A percentile compares a stretch with the other conserved stretches of the same genome.
Evolutionary conservation across 2,797 vertebrate species (phyloP).

Genomic region (Chelmon rostratus): DNA sequence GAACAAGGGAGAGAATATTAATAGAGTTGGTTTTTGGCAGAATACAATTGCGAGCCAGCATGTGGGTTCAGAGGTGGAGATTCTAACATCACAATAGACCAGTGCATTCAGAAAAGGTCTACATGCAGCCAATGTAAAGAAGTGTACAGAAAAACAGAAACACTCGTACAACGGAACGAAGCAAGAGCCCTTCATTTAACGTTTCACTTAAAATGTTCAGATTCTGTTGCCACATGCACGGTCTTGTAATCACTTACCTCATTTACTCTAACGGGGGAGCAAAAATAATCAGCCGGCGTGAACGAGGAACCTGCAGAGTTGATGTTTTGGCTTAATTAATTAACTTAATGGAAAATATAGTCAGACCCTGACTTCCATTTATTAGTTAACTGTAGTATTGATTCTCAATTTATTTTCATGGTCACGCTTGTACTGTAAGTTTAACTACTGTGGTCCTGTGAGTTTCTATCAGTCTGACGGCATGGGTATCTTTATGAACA

Average conservation of each 20-base stretch:
- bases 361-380: neutral
- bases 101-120: neutral
- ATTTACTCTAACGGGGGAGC: neutral
- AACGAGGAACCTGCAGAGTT: neutral
- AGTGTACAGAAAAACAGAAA: neutral
- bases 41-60: slow-evolving; percentile 9
- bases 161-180: neutral
- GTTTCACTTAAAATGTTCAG: neutral
- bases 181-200: neutral
- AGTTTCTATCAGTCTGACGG: no score
- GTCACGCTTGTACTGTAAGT: no score
- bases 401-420: no score
- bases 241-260: no score
- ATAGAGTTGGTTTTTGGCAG: slow-evolving; percentile 11
- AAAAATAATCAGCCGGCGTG: neutral
- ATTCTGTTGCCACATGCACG: no score
- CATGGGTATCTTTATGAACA: no score
- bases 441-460: no score
- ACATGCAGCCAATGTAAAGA: neutral
- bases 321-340: no score
- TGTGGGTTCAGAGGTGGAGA: slow-evolving; percentile 14
- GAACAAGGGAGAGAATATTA: slow-evolving; percentile 2
- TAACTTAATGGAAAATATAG: no score
- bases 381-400: neutral
- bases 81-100: slow-evolving; percentile 14